These are phyloP conservation scores for Papilio polyxenes DNA, from an alignment of 1,140 invertebrate species.

Conservation along the genomic window DNA sequence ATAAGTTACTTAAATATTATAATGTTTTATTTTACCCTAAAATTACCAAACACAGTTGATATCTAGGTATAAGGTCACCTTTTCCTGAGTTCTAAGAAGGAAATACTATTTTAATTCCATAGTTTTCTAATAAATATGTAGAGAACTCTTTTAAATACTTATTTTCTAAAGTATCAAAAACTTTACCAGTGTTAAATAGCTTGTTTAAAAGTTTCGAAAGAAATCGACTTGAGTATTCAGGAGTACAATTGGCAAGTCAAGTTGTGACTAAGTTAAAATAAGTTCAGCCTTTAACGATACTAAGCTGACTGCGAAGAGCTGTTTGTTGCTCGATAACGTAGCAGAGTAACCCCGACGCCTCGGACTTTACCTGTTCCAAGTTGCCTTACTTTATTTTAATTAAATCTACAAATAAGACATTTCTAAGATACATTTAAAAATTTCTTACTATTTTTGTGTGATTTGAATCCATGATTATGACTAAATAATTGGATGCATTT, in stretches of 20 bases:
- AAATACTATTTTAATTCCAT: not conserved
- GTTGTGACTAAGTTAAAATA: constrained; percentile 4
- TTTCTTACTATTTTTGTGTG: not conserved
- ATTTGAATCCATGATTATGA: not conserved
- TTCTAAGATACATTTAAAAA: not conserved
- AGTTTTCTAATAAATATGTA: not conserved
- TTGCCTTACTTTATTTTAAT: not conserved
- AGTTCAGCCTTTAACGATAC: constrained; percentile 20
- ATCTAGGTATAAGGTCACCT: not conserved
- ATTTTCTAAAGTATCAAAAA: not conserved
- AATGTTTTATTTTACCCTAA: too few species aligned
- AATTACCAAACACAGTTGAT: not conserved
- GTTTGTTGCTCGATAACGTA: constrained; percentile 20
- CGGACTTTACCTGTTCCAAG: constrained; percentile 9
- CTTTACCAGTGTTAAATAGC: constrained; percentile 18
- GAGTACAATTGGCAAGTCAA: not conserved
- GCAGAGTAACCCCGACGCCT: not conserved
- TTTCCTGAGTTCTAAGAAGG: not conserved
- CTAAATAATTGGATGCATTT: too few species aligned
- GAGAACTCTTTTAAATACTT: not conserved
- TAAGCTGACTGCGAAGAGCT: constrained; percentile 13
- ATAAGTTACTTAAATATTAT: not conserved
- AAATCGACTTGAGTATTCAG: constrained; percentile 1
- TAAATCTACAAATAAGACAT: not conserved
- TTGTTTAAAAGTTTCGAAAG: constrained; percentile 20